A percentile compares a stretch with the other conserved stretches of the same genome.
Conservation (phyloP, 2,888 invertebrate genomes). For the Seira sanloemensis region DNA sequence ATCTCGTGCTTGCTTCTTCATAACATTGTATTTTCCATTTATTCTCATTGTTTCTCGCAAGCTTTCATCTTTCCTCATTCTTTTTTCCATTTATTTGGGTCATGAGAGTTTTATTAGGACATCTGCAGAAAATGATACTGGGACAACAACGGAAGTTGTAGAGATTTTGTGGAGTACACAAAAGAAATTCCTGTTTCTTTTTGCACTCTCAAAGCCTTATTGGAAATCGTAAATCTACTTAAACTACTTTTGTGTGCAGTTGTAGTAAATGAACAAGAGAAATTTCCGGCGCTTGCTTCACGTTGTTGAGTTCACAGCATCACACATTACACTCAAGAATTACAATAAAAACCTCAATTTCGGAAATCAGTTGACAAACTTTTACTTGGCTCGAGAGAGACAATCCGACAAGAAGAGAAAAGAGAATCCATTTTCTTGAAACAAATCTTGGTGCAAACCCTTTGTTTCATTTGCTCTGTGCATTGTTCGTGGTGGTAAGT, state of each 20-base stretch:
- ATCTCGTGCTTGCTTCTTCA: background rate
- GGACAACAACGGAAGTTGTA: background rate
- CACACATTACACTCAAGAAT: background rate
- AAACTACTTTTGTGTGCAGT: background rate
- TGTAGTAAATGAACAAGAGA: no score
- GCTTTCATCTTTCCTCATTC: background rate
- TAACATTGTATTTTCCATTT: background rate
- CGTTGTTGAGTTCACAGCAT: background rate
- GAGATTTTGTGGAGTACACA: background rate
- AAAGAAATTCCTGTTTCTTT: background rate
- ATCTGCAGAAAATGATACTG: no score
- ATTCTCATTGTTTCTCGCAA: background rate
- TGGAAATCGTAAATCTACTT: background rate
- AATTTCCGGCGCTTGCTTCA: no score
- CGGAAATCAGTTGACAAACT: background rate
- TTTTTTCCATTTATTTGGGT: background rate
- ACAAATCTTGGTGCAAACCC: constrained; percentile 36
- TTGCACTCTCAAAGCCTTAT: background rate
- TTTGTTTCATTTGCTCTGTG: constrained; percentile 27
- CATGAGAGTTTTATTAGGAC: background rate
- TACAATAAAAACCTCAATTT: background rate
- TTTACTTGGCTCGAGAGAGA: background rate
- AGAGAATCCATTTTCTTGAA: background rate
- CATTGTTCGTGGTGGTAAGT: constrained; percentile 19
- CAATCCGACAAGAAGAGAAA: background rate